These are phyloP conservation scores for Caenorhabditis remanei DNA, from an alignment of 1,140 invertebrate genomes.

Conservation along the genomic window DNA sequence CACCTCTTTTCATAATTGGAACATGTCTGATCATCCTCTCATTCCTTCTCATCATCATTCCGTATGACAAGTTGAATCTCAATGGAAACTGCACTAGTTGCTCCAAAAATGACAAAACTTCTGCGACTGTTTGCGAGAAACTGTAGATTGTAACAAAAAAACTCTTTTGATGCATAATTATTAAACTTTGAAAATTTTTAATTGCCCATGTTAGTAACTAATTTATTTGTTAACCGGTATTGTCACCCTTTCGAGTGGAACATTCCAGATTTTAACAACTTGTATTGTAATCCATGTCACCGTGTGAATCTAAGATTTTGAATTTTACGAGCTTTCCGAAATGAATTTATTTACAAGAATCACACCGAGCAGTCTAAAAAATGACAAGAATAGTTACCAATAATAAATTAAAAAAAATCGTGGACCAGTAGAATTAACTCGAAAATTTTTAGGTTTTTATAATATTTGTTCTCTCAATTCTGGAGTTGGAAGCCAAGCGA, in stretches of 20 bases:
- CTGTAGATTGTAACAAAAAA: neutral
- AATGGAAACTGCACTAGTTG: neutral
- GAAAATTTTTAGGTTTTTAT: neutral
- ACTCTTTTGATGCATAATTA: neutral
- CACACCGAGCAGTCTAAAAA: neutral
- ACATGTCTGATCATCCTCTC: constrained; percentile 72
- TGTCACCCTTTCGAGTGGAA: neutral
- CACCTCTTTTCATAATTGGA: constrained; percentile 69
- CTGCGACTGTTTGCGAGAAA: neutral
- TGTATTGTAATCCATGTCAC: too few species aligned
- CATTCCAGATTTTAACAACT: neutral
- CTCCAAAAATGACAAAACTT: constrained; percentile 15
- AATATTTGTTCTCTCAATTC: constrained; percentile 60
- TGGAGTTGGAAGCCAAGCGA: constrained; percentile 71
- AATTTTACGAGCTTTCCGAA: neutral
- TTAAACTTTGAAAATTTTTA: neutral
- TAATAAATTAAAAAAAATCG: neutral
- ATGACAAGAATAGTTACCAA: neutral
- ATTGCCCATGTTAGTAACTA: constrained; percentile 17
- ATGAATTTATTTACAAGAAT: neutral
- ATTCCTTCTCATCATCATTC: constrained; percentile 72
- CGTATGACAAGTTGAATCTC: constrained; percentile 61
- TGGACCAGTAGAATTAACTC: neutral
- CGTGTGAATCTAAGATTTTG: neutral
- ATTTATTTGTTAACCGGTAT: constrained; percentile 19